phyloP scores from a whole-genome alignment of 1,140 invertebrate genomes.

The Lordiphosa stackelbergi region DNA sequence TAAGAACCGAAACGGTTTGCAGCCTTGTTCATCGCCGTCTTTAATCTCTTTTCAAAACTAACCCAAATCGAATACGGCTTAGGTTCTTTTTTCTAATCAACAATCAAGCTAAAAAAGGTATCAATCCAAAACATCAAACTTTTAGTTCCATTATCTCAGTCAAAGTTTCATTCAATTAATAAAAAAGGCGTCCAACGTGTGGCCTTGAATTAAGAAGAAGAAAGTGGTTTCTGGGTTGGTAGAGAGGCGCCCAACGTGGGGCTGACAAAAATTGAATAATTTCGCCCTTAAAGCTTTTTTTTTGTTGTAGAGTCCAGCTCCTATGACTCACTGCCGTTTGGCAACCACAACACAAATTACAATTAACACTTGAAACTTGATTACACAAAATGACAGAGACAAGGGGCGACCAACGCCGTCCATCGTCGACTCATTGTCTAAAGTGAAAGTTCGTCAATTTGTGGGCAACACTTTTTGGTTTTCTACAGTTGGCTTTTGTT shows the following conservation, averaged over 20 bases:
- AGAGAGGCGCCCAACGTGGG: conserved; percentile 10
- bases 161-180: no score
- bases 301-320: neutral
- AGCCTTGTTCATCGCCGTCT: no score
- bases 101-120: no score
- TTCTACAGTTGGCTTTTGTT: neutral
- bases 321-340: conserved; percentile 11
- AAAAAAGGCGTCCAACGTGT: no score
- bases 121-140: no score
- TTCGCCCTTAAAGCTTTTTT: neutral
- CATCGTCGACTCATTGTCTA: conserved; percentile 43
- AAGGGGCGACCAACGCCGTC: neutral
- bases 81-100: no score
- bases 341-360: conserved; percentile 27
- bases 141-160: no score
- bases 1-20: no score
- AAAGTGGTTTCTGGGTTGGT: no score
- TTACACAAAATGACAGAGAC: conserved; percentile 41
- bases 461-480: conserved; percentile 20
- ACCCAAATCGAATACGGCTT: no score
- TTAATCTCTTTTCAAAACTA: no score
- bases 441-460: conserved; percentile 65
- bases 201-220: no score
- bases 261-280: neutral
- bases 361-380: conserved; percentile 57